These are phyloP conservation scores for Anoplius nigerrimus DNA, from an alignment of 2,888 invertebrate genomes.

Conservation along the genomic window DNA sequence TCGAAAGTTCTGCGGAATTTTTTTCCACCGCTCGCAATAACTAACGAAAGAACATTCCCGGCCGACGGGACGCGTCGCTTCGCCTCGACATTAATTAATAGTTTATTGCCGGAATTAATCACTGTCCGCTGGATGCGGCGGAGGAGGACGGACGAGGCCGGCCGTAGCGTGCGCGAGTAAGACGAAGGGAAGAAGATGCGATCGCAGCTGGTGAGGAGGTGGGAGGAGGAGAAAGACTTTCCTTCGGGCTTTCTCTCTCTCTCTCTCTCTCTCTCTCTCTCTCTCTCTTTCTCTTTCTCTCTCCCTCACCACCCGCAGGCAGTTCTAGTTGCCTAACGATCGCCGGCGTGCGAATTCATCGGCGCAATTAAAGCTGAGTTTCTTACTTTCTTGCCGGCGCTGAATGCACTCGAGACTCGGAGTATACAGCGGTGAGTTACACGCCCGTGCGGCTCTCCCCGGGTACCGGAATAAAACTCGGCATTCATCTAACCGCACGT, in stretches of 20 bases:
- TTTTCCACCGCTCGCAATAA: not conserved
- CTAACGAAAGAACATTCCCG: constrained; percentile 13
- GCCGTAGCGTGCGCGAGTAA: too few species aligned
- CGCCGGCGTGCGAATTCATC: constrained; percentile 29
- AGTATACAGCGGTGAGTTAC: constrained; percentile 28
- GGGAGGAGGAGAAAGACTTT: not conserved
- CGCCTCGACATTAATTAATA: constrained; percentile 40
- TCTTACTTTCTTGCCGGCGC: constrained; percentile 3
- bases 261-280: not conserved
- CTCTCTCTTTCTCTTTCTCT: constrained; percentile 6
- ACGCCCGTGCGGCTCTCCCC: constrained; percentile 18
- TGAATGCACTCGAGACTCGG: not conserved
- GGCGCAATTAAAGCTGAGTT: constrained; percentile 33
- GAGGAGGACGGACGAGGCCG: too few species aligned
- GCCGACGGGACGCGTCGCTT: constrained; percentile 12
- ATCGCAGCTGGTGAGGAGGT: not conserved
- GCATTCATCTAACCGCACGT: constrained; percentile 28
- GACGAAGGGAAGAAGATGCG: too few species aligned
- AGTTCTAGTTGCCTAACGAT: constrained; percentile 28
- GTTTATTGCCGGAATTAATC: constrained; percentile 45
- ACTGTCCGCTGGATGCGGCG: constrained; percentile 1
- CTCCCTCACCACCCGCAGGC: not conserved
- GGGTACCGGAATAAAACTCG: constrained; percentile 32
- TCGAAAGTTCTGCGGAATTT: not conserved
- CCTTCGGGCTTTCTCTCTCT: not conserved